Evolutionary conservation across 2,888 invertebrate species (phyloP).

Genomic region (Oxyscelio sp.): DNA sequence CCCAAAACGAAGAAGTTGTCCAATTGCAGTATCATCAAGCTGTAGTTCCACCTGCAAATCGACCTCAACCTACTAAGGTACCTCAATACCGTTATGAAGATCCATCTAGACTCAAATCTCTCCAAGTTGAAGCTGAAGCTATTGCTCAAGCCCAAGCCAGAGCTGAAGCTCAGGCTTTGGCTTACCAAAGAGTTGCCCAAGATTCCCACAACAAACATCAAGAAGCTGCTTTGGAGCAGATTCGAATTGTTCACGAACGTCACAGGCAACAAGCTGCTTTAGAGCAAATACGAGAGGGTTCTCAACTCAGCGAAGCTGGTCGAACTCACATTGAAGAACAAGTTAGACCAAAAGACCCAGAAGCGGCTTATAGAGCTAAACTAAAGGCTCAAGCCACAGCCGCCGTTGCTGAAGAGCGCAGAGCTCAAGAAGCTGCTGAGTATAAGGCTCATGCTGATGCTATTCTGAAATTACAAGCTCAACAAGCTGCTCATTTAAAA

Average conservation of each 20-base stretch:
- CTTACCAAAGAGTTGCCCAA: conserved; percentile 85
- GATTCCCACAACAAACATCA: conserved; percentile 85
- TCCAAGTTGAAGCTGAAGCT: conserved; percentile 76
- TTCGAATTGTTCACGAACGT: conserved; percentile 83
- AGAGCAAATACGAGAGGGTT: conserved; percentile 86
- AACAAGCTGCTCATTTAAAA: conserved; percentile 85
- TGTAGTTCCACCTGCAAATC: conserved; percentile 43
- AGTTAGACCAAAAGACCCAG: conserved; percentile 82
- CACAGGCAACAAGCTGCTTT: conserved; percentile 84
- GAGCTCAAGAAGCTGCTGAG: conserved; percentile 85
- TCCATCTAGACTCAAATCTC: conserved; percentile 61
- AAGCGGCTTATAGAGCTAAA: conserved; percentile 83
- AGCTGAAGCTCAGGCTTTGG: conserved; percentile 85
- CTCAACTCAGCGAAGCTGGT: conserved; percentile 86
- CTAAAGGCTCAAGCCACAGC: conserved; percentile 84
- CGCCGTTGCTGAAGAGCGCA: conserved; percentile 84
- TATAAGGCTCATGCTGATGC: conserved; percentile 87
- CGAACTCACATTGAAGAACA: conserved; percentile 83
- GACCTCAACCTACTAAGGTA: conserved; percentile 76
- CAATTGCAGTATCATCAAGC: conserved; percentile 77
- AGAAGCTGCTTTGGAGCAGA: conserved; percentile 84
- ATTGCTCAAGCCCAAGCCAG: conserved; percentile 84
- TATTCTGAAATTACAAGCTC: conserved; percentile 85
- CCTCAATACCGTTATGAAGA: conserved; percentile 82
- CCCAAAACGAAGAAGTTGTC: conserved; percentile 56